These are phyloP conservation scores for Pocota personata DNA, from an alignment of 2,888 invertebrate genomes.

Conservation along the genomic window DNA sequence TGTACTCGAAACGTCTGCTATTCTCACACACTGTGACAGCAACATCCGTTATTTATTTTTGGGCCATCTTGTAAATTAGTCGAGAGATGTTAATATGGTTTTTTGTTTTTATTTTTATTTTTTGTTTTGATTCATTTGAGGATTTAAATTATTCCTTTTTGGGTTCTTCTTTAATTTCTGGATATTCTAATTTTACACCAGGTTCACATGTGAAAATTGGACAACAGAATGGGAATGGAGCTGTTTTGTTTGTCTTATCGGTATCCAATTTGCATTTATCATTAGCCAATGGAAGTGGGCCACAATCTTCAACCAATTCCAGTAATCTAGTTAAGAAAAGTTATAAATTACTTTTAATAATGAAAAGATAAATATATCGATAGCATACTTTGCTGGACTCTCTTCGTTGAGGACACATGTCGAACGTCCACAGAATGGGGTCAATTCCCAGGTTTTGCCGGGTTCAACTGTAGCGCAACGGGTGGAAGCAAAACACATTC, in stretches of 20 bases:
- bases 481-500: conserved; percentile 95
- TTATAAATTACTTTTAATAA: not conserved
- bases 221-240: conserved; percentile 93
- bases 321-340: conserved; percentile 84
- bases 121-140: not conserved
- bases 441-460: conserved; percentile 92
- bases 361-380: not conserved
- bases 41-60: not conserved
- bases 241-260: conserved; percentile 95
- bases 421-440: conserved; percentile 95
- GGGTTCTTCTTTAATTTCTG: conserved; percentile 87
- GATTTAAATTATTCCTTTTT: conserved; percentile 76
- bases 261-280: conserved; percentile 93
- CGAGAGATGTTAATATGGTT: not conserved
- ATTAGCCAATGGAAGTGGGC: conserved; percentile 93
- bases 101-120: not conserved
- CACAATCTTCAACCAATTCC: conserved; percentile 94
- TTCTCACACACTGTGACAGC: not conserved
- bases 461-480: conserved; percentile 94
- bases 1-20: not conserved
- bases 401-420: conserved; percentile 93
- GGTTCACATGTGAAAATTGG: conserved; percentile 93
- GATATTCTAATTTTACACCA: conserved; percentile 93
- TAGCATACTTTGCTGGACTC: conserved; percentile 84
- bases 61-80: not conserved